These are phyloP conservation scores for Popillia japonica DNA, from an alignment of 1,140 invertebrate species.

Conservation along the genomic window DNA sequence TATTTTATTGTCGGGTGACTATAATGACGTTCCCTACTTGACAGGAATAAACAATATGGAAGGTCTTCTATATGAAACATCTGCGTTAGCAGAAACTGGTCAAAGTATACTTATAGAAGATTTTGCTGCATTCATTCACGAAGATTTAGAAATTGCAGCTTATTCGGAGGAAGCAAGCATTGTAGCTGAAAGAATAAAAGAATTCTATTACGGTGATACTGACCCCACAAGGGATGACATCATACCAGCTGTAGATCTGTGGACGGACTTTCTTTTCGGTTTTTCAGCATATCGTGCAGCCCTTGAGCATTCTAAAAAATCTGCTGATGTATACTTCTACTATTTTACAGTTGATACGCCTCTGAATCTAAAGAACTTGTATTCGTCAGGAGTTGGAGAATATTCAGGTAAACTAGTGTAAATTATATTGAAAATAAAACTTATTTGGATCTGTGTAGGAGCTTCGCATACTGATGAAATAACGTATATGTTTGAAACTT, in stretches of 20 bases:
- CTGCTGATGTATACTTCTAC: neutral
- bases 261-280: neutral
- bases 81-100: slow-evolving; percentile 14
- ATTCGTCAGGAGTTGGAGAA: neutral
- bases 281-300: neutral
- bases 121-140: neutral
- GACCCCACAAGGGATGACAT: neutral
- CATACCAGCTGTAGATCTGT: neutral
- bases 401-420: neutral
- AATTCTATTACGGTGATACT: neutral
- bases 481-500: neutral
- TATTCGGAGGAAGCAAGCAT: neutral
- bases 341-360: neutral
- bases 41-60: neutral
- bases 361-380: neutral
- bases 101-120: neutral
- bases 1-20: neutral
- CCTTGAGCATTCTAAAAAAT: neutral
- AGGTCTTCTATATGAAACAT: slow-evolving; percentile 50
- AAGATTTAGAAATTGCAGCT: neutral
- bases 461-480: neutral
- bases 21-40: neutral
- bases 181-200: neutral
- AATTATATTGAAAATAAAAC: neutral
- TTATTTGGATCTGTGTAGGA: neutral